phyloP scores from a whole-genome alignment of 2,888 invertebrate species.

The Branchipolynoe longqiensis region DNA sequence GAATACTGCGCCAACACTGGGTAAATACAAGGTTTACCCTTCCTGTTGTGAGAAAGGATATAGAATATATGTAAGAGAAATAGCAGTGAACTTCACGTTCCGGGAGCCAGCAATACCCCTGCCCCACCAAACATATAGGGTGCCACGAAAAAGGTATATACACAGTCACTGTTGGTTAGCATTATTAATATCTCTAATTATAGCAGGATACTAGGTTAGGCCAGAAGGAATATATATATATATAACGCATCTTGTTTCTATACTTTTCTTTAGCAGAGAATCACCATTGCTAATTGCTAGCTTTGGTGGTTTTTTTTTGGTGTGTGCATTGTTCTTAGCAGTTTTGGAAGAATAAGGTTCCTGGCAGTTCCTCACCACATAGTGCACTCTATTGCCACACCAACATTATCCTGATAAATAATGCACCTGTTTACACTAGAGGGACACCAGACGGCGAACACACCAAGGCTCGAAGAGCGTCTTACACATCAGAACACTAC shows the following conservation, averaged over 20 bases:
- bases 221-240: not conserved
- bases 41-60: slow-evolving; percentile 19
- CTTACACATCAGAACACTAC: too few species aligned
- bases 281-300: too few species aligned
- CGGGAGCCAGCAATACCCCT: slow-evolving; percentile 64
- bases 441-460: slow-evolving; percentile 14
- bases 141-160: slow-evolving; percentile 58
- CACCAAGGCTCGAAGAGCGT: too few species aligned
- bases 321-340: too few species aligned
- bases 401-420: not conserved
- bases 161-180: not conserved
- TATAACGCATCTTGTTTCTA: too few species aligned
- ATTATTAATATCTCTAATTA: too few species aligned
- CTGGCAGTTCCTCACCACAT: not conserved
- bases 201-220: slow-evolving; percentile 1
- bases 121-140: slow-evolving; percentile 61
- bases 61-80: slow-evolving; percentile 7
- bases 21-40: not conserved
- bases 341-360: too few species aligned
- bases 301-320: too few species aligned
- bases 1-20: slow-evolving; percentile 12
- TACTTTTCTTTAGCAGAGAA: too few species aligned
- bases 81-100: slow-evolving; percentile 39
- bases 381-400: slow-evolving; percentile 27
- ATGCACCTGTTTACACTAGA: slow-evolving; percentile 5